Base-by-base conservation (phyloP, 2,113 vertebrate species). In the Gobius niger region DNA sequence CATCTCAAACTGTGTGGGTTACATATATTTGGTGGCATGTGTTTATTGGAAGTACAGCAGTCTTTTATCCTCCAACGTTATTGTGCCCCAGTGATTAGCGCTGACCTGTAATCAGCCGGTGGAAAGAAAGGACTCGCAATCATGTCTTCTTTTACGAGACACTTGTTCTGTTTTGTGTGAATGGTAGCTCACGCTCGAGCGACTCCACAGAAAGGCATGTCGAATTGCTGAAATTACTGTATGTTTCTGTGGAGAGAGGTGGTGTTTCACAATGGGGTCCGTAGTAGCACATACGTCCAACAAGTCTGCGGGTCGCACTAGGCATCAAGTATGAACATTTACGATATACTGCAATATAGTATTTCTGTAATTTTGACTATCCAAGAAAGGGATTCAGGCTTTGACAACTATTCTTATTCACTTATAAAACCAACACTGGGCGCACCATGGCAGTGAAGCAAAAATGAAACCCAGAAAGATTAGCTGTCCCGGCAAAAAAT, bases 31-130 rank as follows among this genome's bases (percentile, higher is more conserved):
- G 34, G 41, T 59, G 24, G 1, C 3, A 0, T 7, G 34, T 42
- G 13, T 44, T 34, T 40, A 6, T 13, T 57, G 40, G 15, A n/a
- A 7, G 8, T 42, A n/a, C 40, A 44, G 42, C 6, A 9, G 34
- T 41, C 14, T 42, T 60, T 60, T 60, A 7, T 42, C 7, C 40
- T 16, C 40, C 0, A 60, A 9, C 8, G 10, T 44, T 44, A 40
- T 13, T 41, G 8, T 42, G 15, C 57, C 16, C 57, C 57, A 8
- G 12, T 13, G 40, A 74, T 78, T 47, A 12, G 12, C 10, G 13
- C 60, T 54, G 34, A 47, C 53, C 60, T 60, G 71, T 68, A 67
- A 73, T 77, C 54, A 73, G 42, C 56, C n/a, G 19, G 72, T 10
- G 5, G 11, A 75, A 40, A 57, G 72, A 61, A 50, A 34, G 24